A percentile compares a stretch with the other conserved stretches of the same genome.
phyloP scores from a whole-genome alignment of 2,113 vertebrate species.

The western clawed frog (Xenopus tropicalis) region DNA sequence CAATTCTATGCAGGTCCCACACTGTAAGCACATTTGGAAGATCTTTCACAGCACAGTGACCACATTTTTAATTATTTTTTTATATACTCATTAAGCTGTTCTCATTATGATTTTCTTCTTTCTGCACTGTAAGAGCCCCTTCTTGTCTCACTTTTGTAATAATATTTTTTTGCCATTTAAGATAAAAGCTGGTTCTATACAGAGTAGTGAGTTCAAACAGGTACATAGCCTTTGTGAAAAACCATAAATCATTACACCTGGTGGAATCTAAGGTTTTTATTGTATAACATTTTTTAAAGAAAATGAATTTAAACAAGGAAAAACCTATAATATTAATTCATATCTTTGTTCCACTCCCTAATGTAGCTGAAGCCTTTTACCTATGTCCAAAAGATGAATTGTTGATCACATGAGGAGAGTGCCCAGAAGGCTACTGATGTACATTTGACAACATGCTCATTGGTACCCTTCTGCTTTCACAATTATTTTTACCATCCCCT shows the following conservation, averaged over 20 bases:
- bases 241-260: conserved; percentile 17
- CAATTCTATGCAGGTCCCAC: conserved; percentile 10
- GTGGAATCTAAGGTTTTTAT: conserved; percentile 23
- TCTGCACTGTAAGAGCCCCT: conserved; percentile 5
- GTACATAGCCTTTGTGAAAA: background rate
- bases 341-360: too few relatives aligned
- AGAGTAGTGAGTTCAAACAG: background rate
- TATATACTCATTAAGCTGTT: conserved; percentile 37
- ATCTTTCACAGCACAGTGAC: conserved; percentile 31
- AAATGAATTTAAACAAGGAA: conserved; percentile 1
- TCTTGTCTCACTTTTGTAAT: conserved; percentile 33
- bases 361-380: too few relatives aligned
- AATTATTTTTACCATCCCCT: too few relatives aligned
- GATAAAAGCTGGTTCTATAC: conserved; percentile 5
- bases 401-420: too few relatives aligned
- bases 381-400: too few relatives aligned
- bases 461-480: too few relatives aligned
- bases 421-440: too few relatives aligned
- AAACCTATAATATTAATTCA: too few relatives aligned
- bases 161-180: conserved; percentile 13
- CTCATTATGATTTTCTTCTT: conserved; percentile 23
- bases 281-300: conserved; percentile 25
- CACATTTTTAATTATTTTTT: conserved; percentile 39
- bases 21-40: conserved; percentile 38
- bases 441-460: too few relatives aligned